Evolutionary conservation across 2,888 invertebrate genomes (phyloP), one percentile per base, ranked within the genome.

Genomic region (Cistogaster globosa): DNA sequence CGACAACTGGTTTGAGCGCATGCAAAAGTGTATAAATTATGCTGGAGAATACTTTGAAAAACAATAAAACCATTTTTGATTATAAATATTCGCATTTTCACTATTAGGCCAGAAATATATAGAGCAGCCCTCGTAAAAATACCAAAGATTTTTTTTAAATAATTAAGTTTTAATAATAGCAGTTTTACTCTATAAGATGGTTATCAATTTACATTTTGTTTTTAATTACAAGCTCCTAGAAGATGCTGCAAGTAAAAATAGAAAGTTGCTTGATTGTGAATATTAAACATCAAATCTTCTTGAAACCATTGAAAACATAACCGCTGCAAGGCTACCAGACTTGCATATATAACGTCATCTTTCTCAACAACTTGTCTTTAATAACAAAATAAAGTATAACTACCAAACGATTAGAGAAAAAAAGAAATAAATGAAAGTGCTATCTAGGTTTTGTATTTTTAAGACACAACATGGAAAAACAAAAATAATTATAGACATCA

Each of bases 401-500:
- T 14, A 42, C 18, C n/a, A 36, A 36, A 57, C 36, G 45, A 32
- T 38, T 53, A 32, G 57, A 79, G 14, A 42, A 36, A 80, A 60
- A 68, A 65, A 32, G 8, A 60, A 65, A 20, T 12, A 20, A 74
- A 42, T 55, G 32, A 60, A 67, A 68, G 9, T 68, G 26, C 32
- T 74, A 80, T 80, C 53, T 74, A 67, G 80, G 67, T 74, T 58
- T 74, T 62, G 9, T 48, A 75, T 75, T 60, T 62, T 60, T 55
- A 63, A 55, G 69, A 75, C 58, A 38, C 65, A 72, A 57, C 36
- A 76, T 63, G 69, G 48, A 63, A 82, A 76, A 76, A 69, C 26
- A 55, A 60, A 74, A 67, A 68, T 80, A 80, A 76, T 81, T 42
- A 42, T 12, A 42, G 42, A 12, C 62, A 69, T 75, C 22, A 63